These are phyloP conservation scores for Potamarius usumacintae DNA, from an alignment of 2,113 vertebrate genomes.

Conservation along the genomic window DNA sequence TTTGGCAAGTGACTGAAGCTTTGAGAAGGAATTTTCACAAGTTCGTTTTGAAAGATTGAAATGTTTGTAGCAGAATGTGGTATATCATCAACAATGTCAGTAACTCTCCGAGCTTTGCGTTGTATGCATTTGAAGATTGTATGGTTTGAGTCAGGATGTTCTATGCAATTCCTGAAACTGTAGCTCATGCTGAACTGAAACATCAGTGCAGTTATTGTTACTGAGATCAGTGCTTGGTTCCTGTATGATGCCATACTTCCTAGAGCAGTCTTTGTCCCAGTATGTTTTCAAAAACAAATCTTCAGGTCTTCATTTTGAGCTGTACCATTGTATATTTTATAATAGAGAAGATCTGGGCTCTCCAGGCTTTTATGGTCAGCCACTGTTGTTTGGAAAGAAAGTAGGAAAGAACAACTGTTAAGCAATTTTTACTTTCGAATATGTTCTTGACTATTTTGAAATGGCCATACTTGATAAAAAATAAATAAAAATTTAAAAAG, in stretches of 20 bases:
- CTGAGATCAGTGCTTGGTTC: conserved; percentile 37
- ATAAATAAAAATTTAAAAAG: not conserved
- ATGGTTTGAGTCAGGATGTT: not conserved
- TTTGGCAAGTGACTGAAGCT: conserved; percentile 63
- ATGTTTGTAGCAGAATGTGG: conserved; percentile 55
- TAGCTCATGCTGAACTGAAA: conserved; percentile 60
- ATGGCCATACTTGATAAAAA: not conserved
- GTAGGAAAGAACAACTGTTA: not conserved
- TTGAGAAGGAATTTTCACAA: conserved; percentile 39
- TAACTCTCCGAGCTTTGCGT: conserved; percentile 47
- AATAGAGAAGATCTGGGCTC: not conserved
- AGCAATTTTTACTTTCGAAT: not conserved
- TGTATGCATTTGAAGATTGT: conserved; percentile 66
- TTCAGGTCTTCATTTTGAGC: not conserved
- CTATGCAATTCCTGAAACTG: conserved; percentile 78
- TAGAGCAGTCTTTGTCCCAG: not conserved
- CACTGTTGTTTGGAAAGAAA: conserved; percentile 32
- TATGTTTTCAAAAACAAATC: not conserved
- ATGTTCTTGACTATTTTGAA: not conserved
- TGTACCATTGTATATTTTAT: not conserved
- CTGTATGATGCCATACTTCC: not conserved
- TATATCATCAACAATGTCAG: conserved; percentile 64
- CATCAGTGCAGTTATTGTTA: conserved; percentile 40
- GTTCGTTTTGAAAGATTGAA: conserved; percentile 50
- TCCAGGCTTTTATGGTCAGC: not conserved